Evolutionary conservation across 2,888 invertebrate species (phyloP).

Genomic region (Patella depressa): DNA sequence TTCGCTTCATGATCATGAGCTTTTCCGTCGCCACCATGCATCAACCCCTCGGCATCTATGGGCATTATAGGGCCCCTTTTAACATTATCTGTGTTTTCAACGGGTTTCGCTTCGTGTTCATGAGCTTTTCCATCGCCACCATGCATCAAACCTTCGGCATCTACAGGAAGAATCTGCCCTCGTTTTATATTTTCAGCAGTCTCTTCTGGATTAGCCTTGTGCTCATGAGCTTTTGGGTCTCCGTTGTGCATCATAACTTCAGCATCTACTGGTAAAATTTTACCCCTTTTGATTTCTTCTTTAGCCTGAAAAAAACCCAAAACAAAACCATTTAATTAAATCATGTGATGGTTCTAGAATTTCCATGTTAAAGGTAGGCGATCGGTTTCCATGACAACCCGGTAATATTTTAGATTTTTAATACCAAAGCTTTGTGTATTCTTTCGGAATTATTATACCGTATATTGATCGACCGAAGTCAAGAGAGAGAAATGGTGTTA

Average conservation of each 20-base stretch:
- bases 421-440: too few species aligned
- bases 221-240: slow-evolving; percentile 19
- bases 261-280: background rate
- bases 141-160: background rate
- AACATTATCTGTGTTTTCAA: background rate
- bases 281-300: background rate
- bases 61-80: background rate
- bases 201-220: background rate
- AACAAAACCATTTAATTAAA: too few species aligned
- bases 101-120: background rate
- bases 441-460: too few species aligned
- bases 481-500: too few species aligned
- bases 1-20: background rate
- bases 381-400: too few species aligned
- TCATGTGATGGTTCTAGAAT: too few species aligned
- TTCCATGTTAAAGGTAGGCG: too few species aligned
- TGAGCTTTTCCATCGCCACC: background rate
- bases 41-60: background rate
- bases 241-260: slow-evolving; percentile 16
- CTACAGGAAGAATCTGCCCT: background rate
- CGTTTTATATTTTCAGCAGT: background rate
- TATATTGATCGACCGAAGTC: too few species aligned
- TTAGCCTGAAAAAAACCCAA: too few species aligned
- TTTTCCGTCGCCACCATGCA: background rate
- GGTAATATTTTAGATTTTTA: too few species aligned